Evolutionary conservation across 2,797 vertebrate genomes (phyloP).

Genomic region (Cuniculus paca): DNA sequence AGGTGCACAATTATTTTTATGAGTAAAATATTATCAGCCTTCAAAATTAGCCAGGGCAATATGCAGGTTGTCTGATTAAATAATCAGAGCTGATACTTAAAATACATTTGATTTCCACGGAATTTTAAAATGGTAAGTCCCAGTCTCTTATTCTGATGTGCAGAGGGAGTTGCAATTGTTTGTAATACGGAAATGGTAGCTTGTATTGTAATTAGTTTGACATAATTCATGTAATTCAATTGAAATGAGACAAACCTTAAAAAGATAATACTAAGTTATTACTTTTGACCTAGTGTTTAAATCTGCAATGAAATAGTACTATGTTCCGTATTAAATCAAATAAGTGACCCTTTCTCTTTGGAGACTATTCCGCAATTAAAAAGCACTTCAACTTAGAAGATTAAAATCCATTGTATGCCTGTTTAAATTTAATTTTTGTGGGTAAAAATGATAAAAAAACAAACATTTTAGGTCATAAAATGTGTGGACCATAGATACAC

Average conservation of each 20-base stretch:
- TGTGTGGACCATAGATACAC: constrained; percentile 61
- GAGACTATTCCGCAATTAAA: constrained; percentile 82
- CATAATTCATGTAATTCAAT: constrained; percentile 85
- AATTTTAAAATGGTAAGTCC: constrained; percentile 89
- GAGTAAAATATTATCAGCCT: constrained; percentile 93
- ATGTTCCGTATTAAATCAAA: constrained; percentile 76
- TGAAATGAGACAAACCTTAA: constrained; percentile 79
- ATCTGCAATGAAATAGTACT: constrained; percentile 80
- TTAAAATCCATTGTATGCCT: constrained; percentile 77
- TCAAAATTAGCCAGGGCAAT: constrained; percentile 91
- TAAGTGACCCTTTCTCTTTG: constrained; percentile 69
- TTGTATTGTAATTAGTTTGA: constrained; percentile 84
- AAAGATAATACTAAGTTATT: constrained; percentile 83
- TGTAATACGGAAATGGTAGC: constrained; percentile 84
- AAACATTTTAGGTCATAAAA: constrained; percentile 72
- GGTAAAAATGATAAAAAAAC: constrained; percentile 67
- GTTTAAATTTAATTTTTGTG: constrained; percentile 79
- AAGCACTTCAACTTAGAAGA: constrained; percentile 82
- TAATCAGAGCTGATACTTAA: constrained; percentile 92
- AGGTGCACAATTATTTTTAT: constrained; percentile 92
- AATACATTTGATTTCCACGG: constrained; percentile 91
- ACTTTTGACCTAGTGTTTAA: constrained; percentile 83
- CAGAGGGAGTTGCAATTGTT: constrained; percentile 87
- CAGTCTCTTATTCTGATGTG: constrained; percentile 83
- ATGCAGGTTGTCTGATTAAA: constrained; percentile 92